These are phyloP conservation scores for Grus americana DNA, from an alignment of 2,113 vertebrate genomes.

Conservation along the genomic window DNA sequence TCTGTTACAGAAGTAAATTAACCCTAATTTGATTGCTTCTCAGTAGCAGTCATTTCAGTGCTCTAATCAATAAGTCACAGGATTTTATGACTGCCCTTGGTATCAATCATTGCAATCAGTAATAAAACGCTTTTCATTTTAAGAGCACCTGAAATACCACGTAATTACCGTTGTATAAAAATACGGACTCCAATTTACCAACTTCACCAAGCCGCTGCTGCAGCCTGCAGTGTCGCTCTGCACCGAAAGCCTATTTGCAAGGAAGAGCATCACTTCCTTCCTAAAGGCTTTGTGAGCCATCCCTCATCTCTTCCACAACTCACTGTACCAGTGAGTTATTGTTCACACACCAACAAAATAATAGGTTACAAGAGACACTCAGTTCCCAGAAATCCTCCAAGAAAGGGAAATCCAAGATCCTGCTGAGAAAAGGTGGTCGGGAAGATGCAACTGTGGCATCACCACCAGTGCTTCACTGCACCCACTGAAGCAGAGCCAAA, in stretches of 20 bases:
- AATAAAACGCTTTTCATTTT: neutral
- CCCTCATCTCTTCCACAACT: neutral
- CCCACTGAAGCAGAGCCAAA: neutral
- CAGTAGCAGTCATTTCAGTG: neutral
- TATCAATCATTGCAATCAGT: neutral
- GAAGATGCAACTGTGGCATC: neutral
- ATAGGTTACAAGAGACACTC: neutral
- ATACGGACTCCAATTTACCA: neutral
- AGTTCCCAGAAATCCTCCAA: neutral
- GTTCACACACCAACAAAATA: neutral
- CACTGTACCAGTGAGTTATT: neutral
- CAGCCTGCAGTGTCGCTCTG: fast-evolving
- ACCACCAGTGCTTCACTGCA: neutral
- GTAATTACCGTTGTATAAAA: neutral
- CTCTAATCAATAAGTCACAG: conserved; percentile 35
- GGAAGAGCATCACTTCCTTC: neutral
- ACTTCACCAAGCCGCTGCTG: neutral
- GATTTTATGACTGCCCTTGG: neutral
- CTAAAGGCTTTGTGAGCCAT: neutral
- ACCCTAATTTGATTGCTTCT: conserved; percentile 34
- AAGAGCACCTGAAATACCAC: neutral
- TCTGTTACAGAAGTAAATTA: conserved; percentile 27
- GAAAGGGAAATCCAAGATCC: neutral
- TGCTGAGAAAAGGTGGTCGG: neutral
- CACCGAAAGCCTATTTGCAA: neutral